Evolutionary conservation across 2,797 vertebrate species (phyloP).

Genomic region (Argya squamiceps): DNA sequence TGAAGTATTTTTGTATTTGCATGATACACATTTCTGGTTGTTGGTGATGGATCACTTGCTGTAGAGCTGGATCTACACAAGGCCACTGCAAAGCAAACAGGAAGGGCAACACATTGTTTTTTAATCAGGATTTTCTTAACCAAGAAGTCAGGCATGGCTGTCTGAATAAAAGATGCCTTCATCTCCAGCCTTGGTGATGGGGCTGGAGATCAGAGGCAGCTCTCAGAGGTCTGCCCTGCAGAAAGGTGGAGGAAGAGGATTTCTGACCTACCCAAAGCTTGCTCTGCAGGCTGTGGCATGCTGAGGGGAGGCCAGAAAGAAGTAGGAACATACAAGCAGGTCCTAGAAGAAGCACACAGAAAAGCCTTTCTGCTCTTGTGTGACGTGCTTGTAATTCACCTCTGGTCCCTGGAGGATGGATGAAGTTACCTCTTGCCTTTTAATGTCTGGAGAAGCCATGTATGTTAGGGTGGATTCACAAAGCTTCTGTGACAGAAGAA

Average conservation of each 20-base stretch:
- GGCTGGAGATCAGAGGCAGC: not conserved
- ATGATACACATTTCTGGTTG: not conserved
- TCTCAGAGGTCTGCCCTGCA: not conserved
- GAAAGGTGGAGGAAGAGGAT: not conserved
- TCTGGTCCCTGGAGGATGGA: not conserved
- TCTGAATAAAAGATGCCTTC: not conserved
- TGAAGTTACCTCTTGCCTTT: not conserved
- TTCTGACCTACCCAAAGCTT: not conserved
- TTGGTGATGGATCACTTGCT: not conserved
- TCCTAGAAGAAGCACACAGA: not conserved
- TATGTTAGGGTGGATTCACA: not conserved
- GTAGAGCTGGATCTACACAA: not conserved
- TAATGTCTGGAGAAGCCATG: rapidly evolving
- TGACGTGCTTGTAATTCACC: not conserved
- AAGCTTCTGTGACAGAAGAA: not conserved
- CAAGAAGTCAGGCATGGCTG: not conserved
- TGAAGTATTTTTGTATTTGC: not conserved
- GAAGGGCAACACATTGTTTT: not conserved
- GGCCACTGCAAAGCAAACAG: constrained; percentile 48
- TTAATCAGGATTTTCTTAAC: constrained; percentile 1
- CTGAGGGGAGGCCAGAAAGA: not conserved
- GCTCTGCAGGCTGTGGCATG: not conserved
- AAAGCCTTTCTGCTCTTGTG: not conserved
- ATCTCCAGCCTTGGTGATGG: not conserved
- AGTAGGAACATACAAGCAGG: not conserved